Conservation (phyloP, 1,140 invertebrate genomes). For the Platorchestia sp. region DNA sequence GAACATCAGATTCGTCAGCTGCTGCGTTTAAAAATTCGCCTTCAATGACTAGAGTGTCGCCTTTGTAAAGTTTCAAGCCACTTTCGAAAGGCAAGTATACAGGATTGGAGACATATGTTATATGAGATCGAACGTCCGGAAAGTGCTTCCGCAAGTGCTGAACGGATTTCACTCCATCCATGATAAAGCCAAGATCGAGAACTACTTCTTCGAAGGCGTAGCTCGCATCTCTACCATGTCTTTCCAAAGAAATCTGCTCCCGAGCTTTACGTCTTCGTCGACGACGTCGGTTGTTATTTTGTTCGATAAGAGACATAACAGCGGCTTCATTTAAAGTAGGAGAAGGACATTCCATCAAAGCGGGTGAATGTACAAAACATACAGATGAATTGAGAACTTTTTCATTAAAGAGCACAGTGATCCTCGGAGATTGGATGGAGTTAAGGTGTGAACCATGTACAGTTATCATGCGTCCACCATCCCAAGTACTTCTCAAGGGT, state of each 20-base stretch:
- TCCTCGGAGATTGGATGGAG: slow-evolving; percentile 90
- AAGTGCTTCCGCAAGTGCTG: slow-evolving; percentile 90
- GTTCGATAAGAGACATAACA: slow-evolving; percentile 67
- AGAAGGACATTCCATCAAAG: slow-evolving; percentile 95
- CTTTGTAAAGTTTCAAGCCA: slow-evolving; percentile 88
- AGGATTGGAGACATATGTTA: slow-evolving; percentile 94
- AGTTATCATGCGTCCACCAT: slow-evolving; percentile 93
- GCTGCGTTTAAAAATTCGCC: slow-evolving; percentile 92
- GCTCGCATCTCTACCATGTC: slow-evolving; percentile 70
- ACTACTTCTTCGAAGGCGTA: slow-evolving; percentile 71
- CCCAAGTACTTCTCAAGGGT: slow-evolving; percentile 87
- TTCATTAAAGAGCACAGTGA: slow-evolving; percentile 84
- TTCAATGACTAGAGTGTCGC: slow-evolving; percentile 95
- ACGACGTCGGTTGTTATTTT: slow-evolving; percentile 91
- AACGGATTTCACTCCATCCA: slow-evolving; percentile 94
- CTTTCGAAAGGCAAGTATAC: slow-evolving; percentile 83
- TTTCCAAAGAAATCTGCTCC: slow-evolving; percentile 72
- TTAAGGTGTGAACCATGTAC: slow-evolving; percentile 93
- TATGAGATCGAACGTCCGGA: slow-evolving; percentile 81
- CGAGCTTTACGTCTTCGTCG: slow-evolving; percentile 91
- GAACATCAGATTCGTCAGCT: slow-evolving; percentile 92
- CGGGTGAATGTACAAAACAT: slow-evolving; percentile 88
- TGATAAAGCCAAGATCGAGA: slow-evolving; percentile 86
- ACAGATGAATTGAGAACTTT: slow-evolving; percentile 73
- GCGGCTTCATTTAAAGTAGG: slow-evolving; percentile 81